These are phyloP conservation scores for Cephus pygmeus DNA, from an alignment of 2,888 invertebrate genomes.

Conservation along the genomic window DNA sequence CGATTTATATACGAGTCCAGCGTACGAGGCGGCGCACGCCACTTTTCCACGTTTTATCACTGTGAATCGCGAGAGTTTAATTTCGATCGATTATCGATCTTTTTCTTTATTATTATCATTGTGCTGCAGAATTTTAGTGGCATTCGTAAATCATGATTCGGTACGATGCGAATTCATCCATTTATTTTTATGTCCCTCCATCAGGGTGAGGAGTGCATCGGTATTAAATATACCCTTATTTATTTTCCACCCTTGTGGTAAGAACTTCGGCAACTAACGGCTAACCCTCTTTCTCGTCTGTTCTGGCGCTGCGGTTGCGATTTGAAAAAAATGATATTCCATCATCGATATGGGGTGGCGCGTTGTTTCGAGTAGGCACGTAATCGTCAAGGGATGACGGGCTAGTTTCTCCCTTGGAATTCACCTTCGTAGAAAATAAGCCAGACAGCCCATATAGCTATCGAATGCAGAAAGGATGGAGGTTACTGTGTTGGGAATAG, in stretches of 20 bases:
- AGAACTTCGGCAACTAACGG: not conserved
- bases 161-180: too few species aligned
- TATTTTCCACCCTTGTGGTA: not conserved
- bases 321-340: not conserved
- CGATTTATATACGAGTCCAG: not conserved
- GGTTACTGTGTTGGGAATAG: not conserved
- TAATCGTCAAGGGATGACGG: conserved; percentile 3
- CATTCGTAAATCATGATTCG: too few species aligned
- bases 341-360: not conserved
- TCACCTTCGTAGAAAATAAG: not conserved
- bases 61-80: not conserved
- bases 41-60: not conserved
- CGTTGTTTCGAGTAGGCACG: not conserved
- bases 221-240: not conserved
- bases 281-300: not conserved
- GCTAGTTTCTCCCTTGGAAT: not conserved
- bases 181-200: too few species aligned
- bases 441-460: not conserved
- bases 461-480: not conserved
- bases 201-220: too few species aligned
- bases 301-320: conserved; percentile 23
- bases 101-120: not conserved
- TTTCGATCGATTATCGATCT: not conserved
- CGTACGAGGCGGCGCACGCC: not conserved
- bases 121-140: too few species aligned